Base-by-base conservation (phyloP, 2,113 vertebrate species). In the Etheostoma spectabile region DNA sequence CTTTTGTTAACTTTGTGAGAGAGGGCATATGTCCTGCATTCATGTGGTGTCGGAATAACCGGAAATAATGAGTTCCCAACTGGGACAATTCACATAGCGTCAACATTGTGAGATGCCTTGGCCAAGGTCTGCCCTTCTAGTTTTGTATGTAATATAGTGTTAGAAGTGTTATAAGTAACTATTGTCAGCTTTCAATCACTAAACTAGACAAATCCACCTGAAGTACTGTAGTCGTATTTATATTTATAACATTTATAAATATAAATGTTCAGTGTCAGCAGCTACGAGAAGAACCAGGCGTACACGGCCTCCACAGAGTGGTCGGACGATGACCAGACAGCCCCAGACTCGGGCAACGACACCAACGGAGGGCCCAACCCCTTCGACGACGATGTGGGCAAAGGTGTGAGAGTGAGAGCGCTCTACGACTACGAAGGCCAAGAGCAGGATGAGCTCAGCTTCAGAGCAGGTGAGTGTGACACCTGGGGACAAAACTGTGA, bases 371-470 rank as follows among this genome's bases (percentile, higher is more conserved):
- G 96, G 15, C 42, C 90, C 79, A 98, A 98, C 91, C 97, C 97
- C 67, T 98, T 99, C 8, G 96, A 97, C 0, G 97, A 99, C n/a
- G 97, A 98, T 1, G 42, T 7, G 24, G 85, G 24, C 55, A 94
- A 95, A 89, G 97, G 96, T 0, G 96, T 97, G 75, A 95, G 97
- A 5, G 98, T 99, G 79, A 95, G 96, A 62, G 98, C 98, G 0
- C 96, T 99, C 53, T 99, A 99, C 0, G 97, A 99, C 94, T 99
- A 99, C 0, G 96, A 97, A 0, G 98, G 98, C 62, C 98, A 99
- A 82, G 98, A 99, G 86, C 98, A 98, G 92, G 98, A 99, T 3
- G 98, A 99, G 84, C 96, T 99, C 88, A 99, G 94, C 94, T 99
- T 99, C 93, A 97, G 93, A 95, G 96, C 97, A 45, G 98, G 98